Base-by-base conservation (phyloP, 92 coral and sea anemone species). In the Parazoanthus swiftii region DNA sequence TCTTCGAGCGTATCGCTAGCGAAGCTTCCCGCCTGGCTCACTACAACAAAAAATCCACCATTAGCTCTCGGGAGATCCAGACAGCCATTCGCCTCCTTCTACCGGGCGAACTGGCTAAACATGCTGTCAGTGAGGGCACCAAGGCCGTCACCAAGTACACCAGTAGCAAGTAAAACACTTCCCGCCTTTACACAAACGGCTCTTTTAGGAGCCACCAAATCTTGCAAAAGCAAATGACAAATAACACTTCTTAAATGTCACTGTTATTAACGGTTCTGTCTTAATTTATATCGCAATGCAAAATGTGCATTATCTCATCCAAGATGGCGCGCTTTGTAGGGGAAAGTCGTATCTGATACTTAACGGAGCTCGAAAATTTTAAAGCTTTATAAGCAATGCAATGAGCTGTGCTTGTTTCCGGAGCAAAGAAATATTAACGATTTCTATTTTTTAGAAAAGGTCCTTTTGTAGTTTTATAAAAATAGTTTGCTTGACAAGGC, bases 191-290 rank as follows among this genome's bases (percentile, higher is more conserved):
- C 58, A 51, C 58, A 51, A 51, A 51, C 58, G 58, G 58, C 58
- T 51, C 58, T 51, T 51, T 51, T 51, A 51, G 58, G 58, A 51
- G 58, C 58, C 58, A 51, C 58, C 58, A 51, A 51, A 51, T 51
- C 58, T 51, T 51, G 58, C 58, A 51, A 51, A 51, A 51, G 58
- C 58, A 51, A 51, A 51, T 51, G 58, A 51, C 74, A 67, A 74
- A 74, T 74, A 36, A 74, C 79, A 35, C 79, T 74, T 74, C 79
- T 74, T 74, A 74, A 74, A 36, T 74, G 79, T 74, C 79, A 74
- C 79, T 74, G 79, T 74, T 74, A 74, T 74, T 74, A 74, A 74
- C 78, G 78, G 78, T 74, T 74, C 78, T 74, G 78, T 74, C 78
- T 74, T 74, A 74, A 74, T 74, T 74, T 74, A 74, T 74, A 74